Evolutionary conservation across 2,797 vertebrate species (phyloP).

Genomic region (Anguilla megastoma): DNA sequence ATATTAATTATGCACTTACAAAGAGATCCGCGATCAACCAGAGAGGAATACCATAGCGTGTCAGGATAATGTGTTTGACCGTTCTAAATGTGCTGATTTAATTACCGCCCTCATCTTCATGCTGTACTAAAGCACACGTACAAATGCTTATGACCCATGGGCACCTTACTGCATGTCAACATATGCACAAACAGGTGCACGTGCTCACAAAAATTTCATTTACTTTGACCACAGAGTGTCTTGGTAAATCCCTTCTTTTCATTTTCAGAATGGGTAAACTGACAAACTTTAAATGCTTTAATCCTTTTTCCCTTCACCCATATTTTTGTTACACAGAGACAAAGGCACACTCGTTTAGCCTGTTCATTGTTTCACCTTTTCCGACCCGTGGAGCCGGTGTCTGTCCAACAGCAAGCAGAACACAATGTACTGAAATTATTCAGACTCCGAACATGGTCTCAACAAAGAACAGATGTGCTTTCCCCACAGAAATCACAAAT

Average conservation of each 20-base stretch:
- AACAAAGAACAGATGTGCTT: not conserved
- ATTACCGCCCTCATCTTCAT: not conserved
- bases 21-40: not conserved
- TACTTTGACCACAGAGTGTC: not conserved
- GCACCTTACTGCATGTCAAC: not conserved
- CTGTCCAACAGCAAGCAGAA: not conserved
- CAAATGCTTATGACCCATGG: not conserved
- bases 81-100: not conserved
- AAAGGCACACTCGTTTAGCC: not conserved
- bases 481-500: not conserved
- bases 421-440: not conserved
- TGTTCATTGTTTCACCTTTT: not conserved
- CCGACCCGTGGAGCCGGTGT: not conserved
- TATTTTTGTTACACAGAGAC: not conserved
- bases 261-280: not conserved
- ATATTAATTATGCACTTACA: not conserved
- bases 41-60: not conserved
- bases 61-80: not conserved
- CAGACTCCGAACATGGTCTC: not conserved
- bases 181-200: not conserved
- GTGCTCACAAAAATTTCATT: not conserved
- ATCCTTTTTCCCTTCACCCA: not conserved
- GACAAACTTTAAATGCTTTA: not conserved
- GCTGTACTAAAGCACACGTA: not conserved
- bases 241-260: not conserved